Percentiles rank a stretch among this genome's conserved stretches.
These are phyloP conservation scores for Bembecia ichneumoniformis DNA, from an alignment of 2,888 invertebrate genomes.

Conservation along the genomic window DNA sequence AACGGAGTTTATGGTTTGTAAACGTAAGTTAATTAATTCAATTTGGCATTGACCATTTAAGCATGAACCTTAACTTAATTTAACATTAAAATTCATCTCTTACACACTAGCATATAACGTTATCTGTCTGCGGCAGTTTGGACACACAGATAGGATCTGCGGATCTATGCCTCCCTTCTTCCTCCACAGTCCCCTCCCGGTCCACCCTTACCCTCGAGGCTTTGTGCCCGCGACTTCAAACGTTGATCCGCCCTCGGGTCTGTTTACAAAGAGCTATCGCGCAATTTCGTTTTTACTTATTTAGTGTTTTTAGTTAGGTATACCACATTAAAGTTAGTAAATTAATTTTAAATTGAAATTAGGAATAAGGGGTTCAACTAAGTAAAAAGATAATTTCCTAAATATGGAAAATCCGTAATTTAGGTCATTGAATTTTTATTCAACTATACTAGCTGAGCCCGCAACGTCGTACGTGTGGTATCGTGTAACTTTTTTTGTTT, in stretches of 20 bases:
- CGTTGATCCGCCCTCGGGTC: slow-evolving; percentile 37
- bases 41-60: slow-evolving; percentile 6
- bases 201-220: slow-evolving; percentile 14
- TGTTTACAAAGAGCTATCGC: slow-evolving; percentile 41
- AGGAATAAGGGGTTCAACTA: too few relatives aligned
- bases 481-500: too few relatives aligned
- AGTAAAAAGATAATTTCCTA: too few relatives aligned
- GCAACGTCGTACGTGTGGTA: too few relatives aligned
- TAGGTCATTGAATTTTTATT: too few relatives aligned
- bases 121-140: slow-evolving; percentile 64
- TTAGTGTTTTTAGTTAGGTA: background rate
- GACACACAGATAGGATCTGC: slow-evolving; percentile 53
- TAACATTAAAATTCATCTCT: slow-evolving; percentile 56
- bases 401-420: too few relatives aligned
- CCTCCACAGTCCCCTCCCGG: background rate
- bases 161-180: slow-evolving; percentile 22
- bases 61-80: slow-evolving; percentile 10
- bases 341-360: background rate
- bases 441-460: too few relatives aligned
- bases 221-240: slow-evolving; percentile 50
- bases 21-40: slow-evolving; percentile 1
- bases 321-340: background rate
- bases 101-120: slow-evolving; percentile 31
- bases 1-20: too few relatives aligned
- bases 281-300: slow-evolving; percentile 40